Evolutionary conservation across 2,113 vertebrate genomes (phyloP).

Genomic region (Pholis gunnellus): DNA sequence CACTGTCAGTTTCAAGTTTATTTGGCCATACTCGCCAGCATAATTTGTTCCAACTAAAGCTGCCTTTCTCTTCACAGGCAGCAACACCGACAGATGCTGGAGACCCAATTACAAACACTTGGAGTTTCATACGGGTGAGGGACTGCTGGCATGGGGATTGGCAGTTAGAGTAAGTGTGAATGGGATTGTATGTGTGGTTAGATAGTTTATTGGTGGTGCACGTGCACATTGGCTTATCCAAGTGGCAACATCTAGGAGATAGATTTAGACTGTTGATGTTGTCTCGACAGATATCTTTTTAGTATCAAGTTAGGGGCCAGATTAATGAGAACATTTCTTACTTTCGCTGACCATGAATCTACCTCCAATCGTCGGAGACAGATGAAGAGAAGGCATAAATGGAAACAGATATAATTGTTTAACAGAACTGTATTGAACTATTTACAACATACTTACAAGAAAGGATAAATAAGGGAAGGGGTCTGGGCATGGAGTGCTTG

Average conservation of each 20-base stretch:
- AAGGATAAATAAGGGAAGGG: background rate
- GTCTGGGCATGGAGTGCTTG: background rate
- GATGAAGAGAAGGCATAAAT: background rate
- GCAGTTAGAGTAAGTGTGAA: background rate
- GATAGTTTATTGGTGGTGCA: background rate
- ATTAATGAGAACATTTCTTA: background rate
- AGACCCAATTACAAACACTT: constrained; percentile 43
- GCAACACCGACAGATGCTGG: constrained; percentile 37
- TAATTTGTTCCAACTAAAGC: constrained; percentile 32
- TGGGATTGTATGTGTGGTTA: background rate
- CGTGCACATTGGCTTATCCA: constrained; percentile 21
- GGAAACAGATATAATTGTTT: background rate
- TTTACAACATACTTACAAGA: background rate
- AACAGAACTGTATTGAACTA: background rate
- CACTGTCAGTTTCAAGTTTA: background rate
- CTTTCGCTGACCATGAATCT: constrained; percentile 23
- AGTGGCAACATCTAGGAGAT: constrained; percentile 15
- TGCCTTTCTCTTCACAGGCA: constrained; percentile 13
- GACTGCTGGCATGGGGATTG: background rate
- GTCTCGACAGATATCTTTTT: constrained; percentile 54
- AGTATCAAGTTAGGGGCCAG: constrained; percentile 54
- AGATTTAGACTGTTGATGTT: constrained; percentile 37
- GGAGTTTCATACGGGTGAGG: constrained; percentile 12
- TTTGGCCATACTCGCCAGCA: background rate
- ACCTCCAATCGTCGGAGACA: background rate